phyloP scores from a whole-genome alignment of 2,113 vertebrate genomes.

The Eublepharis macularius region DNA sequence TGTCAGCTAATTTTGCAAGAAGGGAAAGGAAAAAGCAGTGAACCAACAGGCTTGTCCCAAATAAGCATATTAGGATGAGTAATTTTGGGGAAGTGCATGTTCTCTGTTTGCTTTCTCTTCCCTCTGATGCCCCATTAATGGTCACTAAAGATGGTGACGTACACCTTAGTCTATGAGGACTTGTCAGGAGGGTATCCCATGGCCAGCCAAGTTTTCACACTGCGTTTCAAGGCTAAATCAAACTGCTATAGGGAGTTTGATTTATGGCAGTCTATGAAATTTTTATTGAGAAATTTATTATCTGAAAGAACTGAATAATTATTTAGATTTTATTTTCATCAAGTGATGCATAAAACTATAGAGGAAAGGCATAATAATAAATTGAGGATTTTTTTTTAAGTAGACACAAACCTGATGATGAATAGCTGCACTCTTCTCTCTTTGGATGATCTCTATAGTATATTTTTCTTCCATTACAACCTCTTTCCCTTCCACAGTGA shows the following conservation, averaged over 20 bases:
- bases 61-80: too few relatives aligned
- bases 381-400: background rate
- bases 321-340: background rate
- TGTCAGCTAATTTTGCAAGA: too few relatives aligned
- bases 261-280: background rate
- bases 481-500: background rate
- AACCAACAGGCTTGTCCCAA: too few relatives aligned
- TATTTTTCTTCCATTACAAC: slow-evolving; percentile 34
- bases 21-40: too few relatives aligned
- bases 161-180: too few relatives aligned
- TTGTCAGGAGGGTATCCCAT: too few relatives aligned
- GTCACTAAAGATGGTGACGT: too few relatives aligned
- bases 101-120: too few relatives aligned
- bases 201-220: background rate
- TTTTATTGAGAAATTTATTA: slow-evolving; percentile 10
- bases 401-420: slow-evolving; percentile 13
- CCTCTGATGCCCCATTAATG: too few relatives aligned
- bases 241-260: background rate
- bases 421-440: slow-evolving; percentile 29
- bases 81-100: too few relatives aligned
- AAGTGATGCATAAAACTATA: background rate
- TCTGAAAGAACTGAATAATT: slow-evolving; percentile 5
- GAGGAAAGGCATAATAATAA: slow-evolving; percentile 23
- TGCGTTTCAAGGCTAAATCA: background rate
- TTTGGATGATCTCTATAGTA: slow-evolving; percentile 34